phyloP scores from a whole-genome alignment of 2,113 vertebrate genomes.

The Montifringilla adamsi region DNA sequence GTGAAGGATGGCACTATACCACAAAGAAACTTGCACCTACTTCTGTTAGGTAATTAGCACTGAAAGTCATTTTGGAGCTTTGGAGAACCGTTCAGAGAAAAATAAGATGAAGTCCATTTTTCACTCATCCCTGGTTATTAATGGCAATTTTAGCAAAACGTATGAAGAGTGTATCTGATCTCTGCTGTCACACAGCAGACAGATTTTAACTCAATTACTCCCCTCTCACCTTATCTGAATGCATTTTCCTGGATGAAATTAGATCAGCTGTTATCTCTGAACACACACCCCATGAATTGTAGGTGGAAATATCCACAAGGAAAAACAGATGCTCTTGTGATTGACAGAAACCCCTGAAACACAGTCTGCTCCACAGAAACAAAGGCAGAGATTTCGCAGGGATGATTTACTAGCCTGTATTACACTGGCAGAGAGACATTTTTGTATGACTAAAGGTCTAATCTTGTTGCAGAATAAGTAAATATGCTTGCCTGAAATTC shows the following conservation, averaged over 20 bases:
- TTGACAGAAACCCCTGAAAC: conserved; percentile 1
- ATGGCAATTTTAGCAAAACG: background rate
- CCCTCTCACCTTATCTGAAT: conserved; percentile 51
- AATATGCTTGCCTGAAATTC: background rate
- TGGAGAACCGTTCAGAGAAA: background rate
- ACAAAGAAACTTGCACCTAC: background rate
- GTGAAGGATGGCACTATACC: background rate
- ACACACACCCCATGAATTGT: background rate
- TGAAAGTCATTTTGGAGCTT: background rate
- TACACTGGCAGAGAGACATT: background rate
- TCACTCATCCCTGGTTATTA: conserved; percentile 1
- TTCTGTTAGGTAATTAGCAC: background rate
- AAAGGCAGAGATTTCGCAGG: conserved; percentile 36
- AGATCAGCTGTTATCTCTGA: conserved; percentile 50
- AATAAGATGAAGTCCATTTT: background rate
- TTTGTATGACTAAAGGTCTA: background rate
- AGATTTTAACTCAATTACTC: conserved; percentile 41
- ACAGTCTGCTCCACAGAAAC: conserved; percentile 10
- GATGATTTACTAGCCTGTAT: conserved; percentile 27
- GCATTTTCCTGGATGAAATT: conserved; percentile 19
- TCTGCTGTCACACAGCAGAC: conserved; percentile 8
- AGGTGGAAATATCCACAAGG: conserved; percentile 18
- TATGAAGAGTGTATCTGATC: conserved; percentile 1
- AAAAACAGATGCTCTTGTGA: conserved; percentile 31
- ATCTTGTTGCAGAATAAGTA: conserved; percentile 2